Conservation (phyloP, 1,140 invertebrate species). For the Drosophila mayri region DNA sequence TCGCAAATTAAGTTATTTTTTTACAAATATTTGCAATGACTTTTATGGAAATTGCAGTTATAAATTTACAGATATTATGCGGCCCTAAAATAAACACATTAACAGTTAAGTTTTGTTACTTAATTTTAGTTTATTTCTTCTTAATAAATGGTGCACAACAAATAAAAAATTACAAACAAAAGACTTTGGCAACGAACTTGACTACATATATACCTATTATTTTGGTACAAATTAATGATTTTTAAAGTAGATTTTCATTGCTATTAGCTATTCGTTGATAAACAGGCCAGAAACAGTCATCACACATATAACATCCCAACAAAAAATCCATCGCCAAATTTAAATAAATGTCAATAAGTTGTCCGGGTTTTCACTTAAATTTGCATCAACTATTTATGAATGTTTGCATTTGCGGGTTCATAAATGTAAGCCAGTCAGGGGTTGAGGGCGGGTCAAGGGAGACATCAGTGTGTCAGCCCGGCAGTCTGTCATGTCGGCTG, state of each 20-base stretch:
- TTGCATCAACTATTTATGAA: slow-evolving; percentile 30
- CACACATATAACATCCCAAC: background rate
- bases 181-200: slow-evolving; percentile 82
- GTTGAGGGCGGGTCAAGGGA: slow-evolving; percentile 19
- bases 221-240: no score
- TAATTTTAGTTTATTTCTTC: no score
- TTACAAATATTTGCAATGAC: background rate
- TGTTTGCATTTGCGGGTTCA: slow-evolving; percentile 5
- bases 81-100: background rate
- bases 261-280: no score
- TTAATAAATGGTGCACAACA: no score
- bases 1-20: slow-evolving; percentile 32
- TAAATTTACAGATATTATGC: background rate
- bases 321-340: slow-evolving; percentile 6
- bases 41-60: background rate
- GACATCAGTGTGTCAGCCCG: slow-evolving; percentile 4
- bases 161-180: slow-evolving; percentile 42
- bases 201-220: background rate
- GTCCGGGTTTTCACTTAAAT: slow-evolving; percentile 18
- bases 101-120: background rate
- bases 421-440: slow-evolving; percentile 4
- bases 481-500: slow-evolving; percentile 27
- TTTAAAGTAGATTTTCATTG: background rate
- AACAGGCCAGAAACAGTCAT: background rate
- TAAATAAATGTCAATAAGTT: slow-evolving; percentile 11